A percentile compares a stretch with the other conserved stretches of the same genome.
phyloP scores from a whole-genome alignment of 1,140 invertebrate species.

The Anastrepha obliqua region DNA sequence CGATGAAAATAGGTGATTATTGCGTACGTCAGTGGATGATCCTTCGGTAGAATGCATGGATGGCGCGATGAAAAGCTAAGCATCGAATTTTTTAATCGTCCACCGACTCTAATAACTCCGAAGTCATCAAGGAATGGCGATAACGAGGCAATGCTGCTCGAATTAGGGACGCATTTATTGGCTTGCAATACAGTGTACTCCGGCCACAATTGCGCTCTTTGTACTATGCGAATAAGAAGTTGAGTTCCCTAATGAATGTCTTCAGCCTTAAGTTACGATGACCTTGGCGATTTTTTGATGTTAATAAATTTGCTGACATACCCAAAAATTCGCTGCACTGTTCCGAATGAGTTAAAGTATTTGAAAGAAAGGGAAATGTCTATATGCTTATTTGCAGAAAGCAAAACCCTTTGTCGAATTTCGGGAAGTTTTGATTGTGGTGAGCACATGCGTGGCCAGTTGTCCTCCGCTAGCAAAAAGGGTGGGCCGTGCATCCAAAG shows the following conservation, averaged over 20 bases:
- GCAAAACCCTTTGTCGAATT: not conserved
- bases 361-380: constrained; percentile 17
- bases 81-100: constrained; percentile 39
- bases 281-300: not conserved
- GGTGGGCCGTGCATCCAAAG: not conserved
- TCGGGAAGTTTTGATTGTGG: not conserved
- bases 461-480: not conserved
- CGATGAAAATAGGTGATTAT: constrained; percentile 51
- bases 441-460: not conserved
- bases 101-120: constrained; percentile 18
- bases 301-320: not conserved
- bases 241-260: constrained; percentile 48
- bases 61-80: constrained; percentile 13
- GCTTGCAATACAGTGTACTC: not conserved
- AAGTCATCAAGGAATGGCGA: constrained; percentile 47
- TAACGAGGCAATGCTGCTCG: constrained; percentile 52
- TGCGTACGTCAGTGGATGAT: not conserved
- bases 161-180: not conserved
- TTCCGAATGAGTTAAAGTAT: constrained; percentile 33
- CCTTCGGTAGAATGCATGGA: constrained; percentile 15
- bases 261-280: not conserved
- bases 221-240: constrained; percentile 56
- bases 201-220: constrained; percentile 56
- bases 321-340: constrained; percentile 54
- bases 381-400: not conserved